Base-by-base conservation (phyloP, 37 sponge, comb jelly and placozoan species). In the Halichondria panicea region DNA sequence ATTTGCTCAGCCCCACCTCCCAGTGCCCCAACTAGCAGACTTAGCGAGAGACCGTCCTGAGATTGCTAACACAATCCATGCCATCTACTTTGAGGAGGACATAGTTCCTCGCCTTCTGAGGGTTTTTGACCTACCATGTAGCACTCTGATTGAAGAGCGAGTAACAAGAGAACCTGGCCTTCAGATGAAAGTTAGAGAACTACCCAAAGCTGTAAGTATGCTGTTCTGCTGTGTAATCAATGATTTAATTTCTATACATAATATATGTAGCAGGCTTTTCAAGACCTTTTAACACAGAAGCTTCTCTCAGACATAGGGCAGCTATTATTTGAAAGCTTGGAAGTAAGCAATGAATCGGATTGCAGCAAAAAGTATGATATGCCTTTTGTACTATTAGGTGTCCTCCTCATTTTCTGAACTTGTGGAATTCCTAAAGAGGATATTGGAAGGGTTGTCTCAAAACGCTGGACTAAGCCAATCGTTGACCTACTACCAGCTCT, bases 1-100 rank as follows among this genome's bases (percentile, higher is more conserved):
- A 8, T 66, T 66, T 66, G 67, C 37, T 24, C 67, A 66, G 24
- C 67, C 67, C 15, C 43, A 55, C 9, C 22, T 55, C 56, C 56
- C 56, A 27, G 56, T 55, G 2, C 56, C 56, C 4, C 25, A 25
- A 25, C 56, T 55, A 6, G 25, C 56, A 55, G 56, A 55, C 3
- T n/a, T 55, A 7, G 56, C 56, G 25, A 55, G 9, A 55, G 56
- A 55, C 25, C 56, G 56, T 3, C 56, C 56, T 27, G 56, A 55
- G 25, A 3, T 55, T 3, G 56, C 25, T 25, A 27, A n/a, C 56
- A 55, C 56, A 3, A 55, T 55, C 22, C 56, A 55, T 25, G 9
- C 56, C 22, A 55, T 55, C 56, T 6, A 55, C 56, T 55, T n/a
- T n/a, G 56, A 55, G 56, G 56, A 7, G 25, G 56, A 55, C 9